Conservation (phyloP, 1,140 invertebrate species). For the Bradysia coprophila region DNA sequence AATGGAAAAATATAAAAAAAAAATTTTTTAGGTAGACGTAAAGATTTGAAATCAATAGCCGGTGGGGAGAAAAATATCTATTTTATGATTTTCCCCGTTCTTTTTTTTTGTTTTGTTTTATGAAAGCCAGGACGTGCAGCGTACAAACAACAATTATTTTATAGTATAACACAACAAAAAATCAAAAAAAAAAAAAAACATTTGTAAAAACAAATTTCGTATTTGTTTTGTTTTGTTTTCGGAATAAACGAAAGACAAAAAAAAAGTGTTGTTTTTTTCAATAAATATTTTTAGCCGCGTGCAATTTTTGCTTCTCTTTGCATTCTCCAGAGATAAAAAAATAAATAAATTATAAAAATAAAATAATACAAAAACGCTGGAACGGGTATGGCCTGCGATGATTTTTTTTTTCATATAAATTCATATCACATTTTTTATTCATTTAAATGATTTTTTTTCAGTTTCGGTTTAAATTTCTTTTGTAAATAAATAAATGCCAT, state of each 20-base stretch:
- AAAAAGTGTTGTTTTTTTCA: not conserved
- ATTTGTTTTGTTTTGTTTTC: not conserved
- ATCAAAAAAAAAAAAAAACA: no score
- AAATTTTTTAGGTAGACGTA: no score
- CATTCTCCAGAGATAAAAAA: no score
- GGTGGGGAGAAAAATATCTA: no score
- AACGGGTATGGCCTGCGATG: not conserved
- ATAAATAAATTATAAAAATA: not conserved
- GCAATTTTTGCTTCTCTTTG: not conserved
- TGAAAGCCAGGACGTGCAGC: not conserved
- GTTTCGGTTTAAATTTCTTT: not conserved
- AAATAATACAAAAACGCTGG: not conserved
- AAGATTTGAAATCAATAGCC: no score
- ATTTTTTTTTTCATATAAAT: not conserved
- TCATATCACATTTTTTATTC: not conserved
- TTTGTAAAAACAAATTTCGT: not conserved
- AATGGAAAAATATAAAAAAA: no score
- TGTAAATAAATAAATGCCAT: not conserved
- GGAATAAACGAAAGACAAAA: not conserved
- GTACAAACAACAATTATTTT: not conserved
- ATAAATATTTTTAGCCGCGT: not conserved
- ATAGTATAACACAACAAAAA: no score
- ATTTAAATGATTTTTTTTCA: not conserved
- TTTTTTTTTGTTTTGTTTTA: no score
- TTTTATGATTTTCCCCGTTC: no score